Evolutionary conservation across 1,140 invertebrate genomes (phyloP), one percentile per base, ranked within the genome.

Genomic region (Megathymus violae): DNA sequence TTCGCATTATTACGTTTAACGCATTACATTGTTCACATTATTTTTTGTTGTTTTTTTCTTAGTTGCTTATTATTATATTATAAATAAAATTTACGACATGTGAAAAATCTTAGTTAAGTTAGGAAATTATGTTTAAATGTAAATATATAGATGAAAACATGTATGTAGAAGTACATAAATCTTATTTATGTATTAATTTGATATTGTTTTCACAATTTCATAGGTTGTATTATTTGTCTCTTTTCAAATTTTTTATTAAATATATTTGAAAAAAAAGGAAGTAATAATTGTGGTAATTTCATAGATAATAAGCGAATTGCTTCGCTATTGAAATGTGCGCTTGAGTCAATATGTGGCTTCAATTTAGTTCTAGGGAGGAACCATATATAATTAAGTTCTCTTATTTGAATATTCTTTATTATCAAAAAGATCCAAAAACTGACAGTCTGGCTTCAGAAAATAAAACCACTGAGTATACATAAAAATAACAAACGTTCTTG

Each of bases 161-260:
- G 84, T 88, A 86, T 88, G 88, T 88, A 88, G 88, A 78, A 76
- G 75, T 88, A 90, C 88, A 88, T 90, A 90, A 90, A 88, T 85
- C 60, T 83, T 90, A 88, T 90, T 90, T 90, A 90, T 90, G 88
- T 90, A 90, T 88, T 90, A 88, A 90, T 90, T 90, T 90, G 88
- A 90, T 90, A 90, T 90, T 90, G 85, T 90, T 90, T 90, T 90
- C 81, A 86, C 88, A 90, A 90, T 88, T 88, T 75, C 70, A 80
- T 72, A 71, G 64, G 73, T 69, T 80, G 81, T 88, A 82, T 90
- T 78, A 82, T 80, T 88, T 75, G 11, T 22, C 51, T 56, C 41
- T 46, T 38, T 36, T 41, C 1, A 3, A 17, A 7, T 5, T 16
- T 13, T 13, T 34, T 25, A 40, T 14, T 10, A 56, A 56, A 36